These are phyloP conservation scores for Andrena cerasifolii DNA, from an alignment of 1,140 invertebrate genomes.

Conservation along the genomic window DNA sequence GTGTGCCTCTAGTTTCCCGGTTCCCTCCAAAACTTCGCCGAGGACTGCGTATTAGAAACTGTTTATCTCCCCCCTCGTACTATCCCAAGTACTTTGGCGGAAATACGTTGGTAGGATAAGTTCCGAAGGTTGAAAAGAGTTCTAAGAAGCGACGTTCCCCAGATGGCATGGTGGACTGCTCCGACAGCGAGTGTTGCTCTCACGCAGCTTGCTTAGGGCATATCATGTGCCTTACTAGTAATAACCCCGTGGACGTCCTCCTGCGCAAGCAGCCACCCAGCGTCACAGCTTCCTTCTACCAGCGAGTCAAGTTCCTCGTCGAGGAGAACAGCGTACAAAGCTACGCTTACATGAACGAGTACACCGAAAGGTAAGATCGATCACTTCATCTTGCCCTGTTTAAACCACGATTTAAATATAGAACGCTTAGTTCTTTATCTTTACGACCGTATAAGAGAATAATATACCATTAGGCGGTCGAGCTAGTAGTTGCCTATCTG, in stretches of 20 bases:
- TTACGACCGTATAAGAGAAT: constrained; percentile 55
- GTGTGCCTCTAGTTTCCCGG: too few relatives aligned
- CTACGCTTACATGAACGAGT: constrained; percentile 98
- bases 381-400: constrained; percentile 46
- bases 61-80: too few relatives aligned
- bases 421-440: constrained; percentile 63
- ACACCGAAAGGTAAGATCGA: constrained; percentile 96
- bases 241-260: constrained; percentile 97
- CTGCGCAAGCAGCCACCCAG: constrained; percentile 97
- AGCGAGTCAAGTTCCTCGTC: constrained; percentile 98
- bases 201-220: constrained; percentile 92
- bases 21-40: too few relatives aligned
- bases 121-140: not conserved
- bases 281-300: constrained; percentile 98
- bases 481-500: constrained; percentile 22
- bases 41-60: too few relatives aligned
- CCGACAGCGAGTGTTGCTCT: constrained; percentile 97
- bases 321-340: constrained; percentile 99
- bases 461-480: constrained; percentile 42
- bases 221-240: constrained; percentile 96
- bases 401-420: constrained; percentile 51
- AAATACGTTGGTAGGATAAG: too few relatives aligned
- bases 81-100: too few relatives aligned
- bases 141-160: constrained; percentile 58
- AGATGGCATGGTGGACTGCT: constrained; percentile 99